Evolutionary conservation across 2,888 invertebrate genomes (phyloP), one percentile per base, ranked within the genome.

Genomic region (Drosophila siamana): DNA sequence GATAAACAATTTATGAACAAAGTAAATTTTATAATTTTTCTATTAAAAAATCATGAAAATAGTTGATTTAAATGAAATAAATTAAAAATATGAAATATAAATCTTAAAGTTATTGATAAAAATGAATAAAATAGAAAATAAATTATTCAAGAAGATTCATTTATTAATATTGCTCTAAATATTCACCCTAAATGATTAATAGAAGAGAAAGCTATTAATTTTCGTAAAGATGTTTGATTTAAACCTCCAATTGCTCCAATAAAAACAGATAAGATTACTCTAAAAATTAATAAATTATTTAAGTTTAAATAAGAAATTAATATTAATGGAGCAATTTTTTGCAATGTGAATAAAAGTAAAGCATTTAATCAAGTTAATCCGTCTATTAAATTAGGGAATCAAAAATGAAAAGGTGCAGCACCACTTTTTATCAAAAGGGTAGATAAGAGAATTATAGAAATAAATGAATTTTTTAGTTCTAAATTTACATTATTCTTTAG

Each of bases 101-200:
- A 89, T 82, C 92, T 92, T 89, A 94, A 90, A 81, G 91, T 91
- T 66, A 92, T 82, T 67, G 92, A 92, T 90, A 94, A 88, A 82
- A 93, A 91, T 19, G 89, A 86, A 91, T 94, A 94, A 78, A 93
- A 89, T 43, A 90, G 5, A 84, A 93, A 92, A 90, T 93, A 94
- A 80, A 92, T 90, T 66, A 93, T 62, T 92, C 93, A 93, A 90
- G 93, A 80, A 71, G 89, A 92, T 92, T 93, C 92, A 74, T 91
- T 93, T 79, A 93, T 92, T 90, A 92, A 85, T 86, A 93, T 88
- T 0, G 92, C 84, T 24, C 90, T 80, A 75, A 94, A 47, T 91
- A 94, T 93, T 93, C 94, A 95, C 0, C 94, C 92, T 91, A 94
- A 89, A 89, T 95, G 94, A 90, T 94, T 94, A 92, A 95, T 94